A percentile compares a stretch with the other conserved stretches of the same genome.
Conservation (phyloP, 2,113 vertebrate genomes). For the Mesocricetus auratus region DNA sequence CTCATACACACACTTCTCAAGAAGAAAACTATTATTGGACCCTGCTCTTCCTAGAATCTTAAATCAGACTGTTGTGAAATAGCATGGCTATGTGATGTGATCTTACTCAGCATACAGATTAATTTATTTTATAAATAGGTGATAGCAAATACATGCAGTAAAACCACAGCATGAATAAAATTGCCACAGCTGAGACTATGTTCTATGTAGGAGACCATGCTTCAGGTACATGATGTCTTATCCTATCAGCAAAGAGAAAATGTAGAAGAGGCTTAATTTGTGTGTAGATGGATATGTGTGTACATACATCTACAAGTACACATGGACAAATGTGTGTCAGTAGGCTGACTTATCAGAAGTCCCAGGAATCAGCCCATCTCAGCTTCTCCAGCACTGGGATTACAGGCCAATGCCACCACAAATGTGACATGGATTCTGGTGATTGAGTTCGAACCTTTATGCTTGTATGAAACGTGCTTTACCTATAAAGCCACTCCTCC, state of each 20-base stretch:
- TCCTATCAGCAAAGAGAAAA: neutral
- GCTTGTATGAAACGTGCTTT: neutral
- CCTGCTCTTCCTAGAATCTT: neutral
- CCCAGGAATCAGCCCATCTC: neutral
- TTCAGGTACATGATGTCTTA: neutral
- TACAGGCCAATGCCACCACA: neutral
- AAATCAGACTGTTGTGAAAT: neutral
- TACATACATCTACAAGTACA: neutral
- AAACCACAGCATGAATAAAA: neutral
- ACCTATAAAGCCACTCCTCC: neutral
- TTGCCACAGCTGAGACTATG: neutral
- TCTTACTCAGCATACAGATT: neutral
- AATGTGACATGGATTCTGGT: neutral
- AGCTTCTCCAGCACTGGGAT: neutral
- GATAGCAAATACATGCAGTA: neutral
- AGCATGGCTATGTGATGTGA: neutral
- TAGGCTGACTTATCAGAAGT: neutral
- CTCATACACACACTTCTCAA: neutral
- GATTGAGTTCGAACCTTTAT: neutral
- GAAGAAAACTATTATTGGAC: neutral
- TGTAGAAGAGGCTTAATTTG: neutral
- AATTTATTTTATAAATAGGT: neutral
- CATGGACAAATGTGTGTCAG: neutral
- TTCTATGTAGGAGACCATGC: neutral
- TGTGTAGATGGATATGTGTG: neutral